phyloP scores from a whole-genome alignment of 2,113 vertebrate species.

The Solea solea region DNA sequence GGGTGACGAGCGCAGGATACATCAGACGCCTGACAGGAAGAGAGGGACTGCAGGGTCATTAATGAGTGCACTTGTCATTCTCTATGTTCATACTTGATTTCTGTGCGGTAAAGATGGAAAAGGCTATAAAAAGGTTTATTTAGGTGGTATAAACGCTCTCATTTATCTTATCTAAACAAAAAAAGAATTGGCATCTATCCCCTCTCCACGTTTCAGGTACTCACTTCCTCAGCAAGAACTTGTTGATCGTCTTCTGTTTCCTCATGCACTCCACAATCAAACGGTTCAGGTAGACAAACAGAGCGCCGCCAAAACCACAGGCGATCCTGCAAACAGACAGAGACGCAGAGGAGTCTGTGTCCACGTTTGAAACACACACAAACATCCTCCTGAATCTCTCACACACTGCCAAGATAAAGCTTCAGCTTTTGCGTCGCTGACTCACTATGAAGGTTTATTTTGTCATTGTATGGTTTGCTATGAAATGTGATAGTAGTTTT shows the following conservation, averaged over 20 bases:
- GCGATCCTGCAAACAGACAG: conserved; percentile 84
- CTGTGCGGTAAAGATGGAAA: conserved; percentile 12
- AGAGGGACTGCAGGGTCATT: conserved; percentile 74
- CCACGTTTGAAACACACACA: not conserved
- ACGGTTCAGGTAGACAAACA: conserved; percentile 97
- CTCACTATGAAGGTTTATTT: conserved; percentile 1
- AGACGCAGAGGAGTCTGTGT: not conserved
- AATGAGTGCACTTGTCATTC: conserved; percentile 56
- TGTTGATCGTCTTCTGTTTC: conserved; percentile 97
- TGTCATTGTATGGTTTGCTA: not conserved
- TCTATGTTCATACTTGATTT: conserved; percentile 36
- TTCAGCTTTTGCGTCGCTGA: not conserved
- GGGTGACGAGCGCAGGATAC: conserved; percentile 94
- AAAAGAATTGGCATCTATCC: no score
- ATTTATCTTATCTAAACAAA: no score
- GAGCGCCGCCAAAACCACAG: conserved; percentile 93
- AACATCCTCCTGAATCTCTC: not conserved
- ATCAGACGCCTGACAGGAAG: conserved; percentile 89
- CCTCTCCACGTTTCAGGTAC: conserved; percentile 57
- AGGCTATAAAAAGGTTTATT: no score
- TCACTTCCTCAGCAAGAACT: conserved; percentile 97
- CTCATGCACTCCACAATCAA: conserved; percentile 98
- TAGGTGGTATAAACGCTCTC: no score
- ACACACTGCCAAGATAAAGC: not conserved
- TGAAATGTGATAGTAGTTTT: no score